Base-by-base conservation (phyloP, 2,888 invertebrate genomes). In the Cantharis lateralis region DNA sequence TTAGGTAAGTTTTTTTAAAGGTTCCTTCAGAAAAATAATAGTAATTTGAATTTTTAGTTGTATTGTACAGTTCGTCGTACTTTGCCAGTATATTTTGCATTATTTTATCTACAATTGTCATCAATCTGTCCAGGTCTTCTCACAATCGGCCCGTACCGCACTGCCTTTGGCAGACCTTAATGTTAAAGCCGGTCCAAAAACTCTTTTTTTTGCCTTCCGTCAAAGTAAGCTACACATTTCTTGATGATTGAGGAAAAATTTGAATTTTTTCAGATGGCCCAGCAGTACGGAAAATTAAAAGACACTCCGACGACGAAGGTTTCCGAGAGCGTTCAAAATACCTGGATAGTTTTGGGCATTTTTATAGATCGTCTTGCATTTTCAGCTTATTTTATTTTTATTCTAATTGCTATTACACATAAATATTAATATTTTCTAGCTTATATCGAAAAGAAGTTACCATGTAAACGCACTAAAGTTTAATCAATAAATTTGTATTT, bases 351-450 rank as follows among this genome's bases (percentile, higher is more conserved):
- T 20, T 78, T 87, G 1, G 86, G 84, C 24, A 79, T 83, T 15
- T 82, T 83, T n/a, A 83, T 88, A 18, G 87, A 88, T 72, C 80
- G 87, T 76, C 75, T 88, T 26, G 72, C 83, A 5, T 87, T 87
- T 82, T 73, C 84, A 28, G 70, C 84, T 24, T 86, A 84, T 80
- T 77, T 83, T 61, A 62, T 82, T 62, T 74, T 86, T 70, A 77
- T 81, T 68, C 71, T 81, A 48, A 83, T 83, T 77, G 81, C 82
- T 16, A 76, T 79, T 28, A 64, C 16, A 70, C 66, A 62, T 62
- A 74, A 71, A 70, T 80, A 80, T 76, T 80, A 71, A 68, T n/a
- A 32, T 15, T 15, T n/a, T 48, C n/a, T 13, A 7, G n/a, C 48
- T n/a, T 48, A 4, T 32, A 11, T 48, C 4, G n/a, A 48, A n/a